phyloP scores from a whole-genome alignment of 1,140 invertebrate genomes.

The Marisa cornuarietis region DNA sequence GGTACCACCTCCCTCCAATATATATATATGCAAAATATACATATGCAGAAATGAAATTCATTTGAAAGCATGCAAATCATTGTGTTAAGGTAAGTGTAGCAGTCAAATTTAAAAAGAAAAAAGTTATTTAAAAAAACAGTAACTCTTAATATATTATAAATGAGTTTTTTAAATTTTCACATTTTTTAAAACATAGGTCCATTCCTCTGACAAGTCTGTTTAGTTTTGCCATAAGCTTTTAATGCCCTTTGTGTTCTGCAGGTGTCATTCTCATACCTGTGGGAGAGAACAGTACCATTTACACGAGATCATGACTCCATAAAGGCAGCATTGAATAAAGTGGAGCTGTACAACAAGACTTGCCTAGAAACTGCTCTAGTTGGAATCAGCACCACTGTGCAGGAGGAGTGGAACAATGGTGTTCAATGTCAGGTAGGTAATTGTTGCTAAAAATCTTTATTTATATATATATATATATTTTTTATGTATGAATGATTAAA shows the following conservation, averaged over 20 bases:
- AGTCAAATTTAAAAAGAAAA: too few species aligned
- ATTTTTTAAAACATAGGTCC: too few species aligned
- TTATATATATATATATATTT: conserved; percentile 4
- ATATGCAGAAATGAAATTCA: too few species aligned
- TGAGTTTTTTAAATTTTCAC: too few species aligned
- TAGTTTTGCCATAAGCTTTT: not conserved
- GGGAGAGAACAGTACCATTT: conserved; percentile 82
- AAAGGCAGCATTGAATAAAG: conserved; percentile 75
- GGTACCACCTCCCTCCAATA: too few species aligned
- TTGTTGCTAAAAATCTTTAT: not conserved
- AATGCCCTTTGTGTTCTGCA: conserved; percentile 57
- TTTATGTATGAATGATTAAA: not conserved
- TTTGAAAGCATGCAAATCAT: too few species aligned
- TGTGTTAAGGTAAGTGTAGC: too few species aligned
- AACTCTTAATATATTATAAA: too few species aligned
- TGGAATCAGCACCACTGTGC: conserved; percentile 78
- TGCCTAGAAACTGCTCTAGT: conserved; percentile 81
- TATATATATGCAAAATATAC: too few species aligned
- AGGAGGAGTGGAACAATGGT: conserved; percentile 85
- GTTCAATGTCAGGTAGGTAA: conserved; percentile 71
- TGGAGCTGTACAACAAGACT: conserved; percentile 86
- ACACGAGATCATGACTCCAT: conserved; percentile 86
- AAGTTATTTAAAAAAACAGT: too few species aligned
- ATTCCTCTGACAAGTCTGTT: not conserved
- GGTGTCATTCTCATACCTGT: conserved; percentile 82